These are phyloP conservation scores for Hofmannophila pseudospretella DNA, from an alignment of 2,888 invertebrate species.

Conservation along the genomic window DNA sequence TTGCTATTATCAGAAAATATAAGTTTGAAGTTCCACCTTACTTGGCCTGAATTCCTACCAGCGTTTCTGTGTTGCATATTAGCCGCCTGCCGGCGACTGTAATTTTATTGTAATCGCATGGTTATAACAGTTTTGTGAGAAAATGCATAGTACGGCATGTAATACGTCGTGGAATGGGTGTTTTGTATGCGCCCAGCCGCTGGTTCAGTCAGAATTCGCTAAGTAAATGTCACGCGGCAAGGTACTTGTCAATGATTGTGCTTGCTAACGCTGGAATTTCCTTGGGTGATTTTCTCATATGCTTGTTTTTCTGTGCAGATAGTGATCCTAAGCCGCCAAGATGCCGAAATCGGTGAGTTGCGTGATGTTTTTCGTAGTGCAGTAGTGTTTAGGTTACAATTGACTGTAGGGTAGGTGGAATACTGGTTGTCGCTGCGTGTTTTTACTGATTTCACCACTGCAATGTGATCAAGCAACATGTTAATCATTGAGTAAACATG, in stretches of 20 bases:
- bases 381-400: constrained; percentile 13
- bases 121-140: constrained; percentile 38
- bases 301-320: constrained; percentile 62
- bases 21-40: constrained; percentile 22
- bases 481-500: constrained; percentile 35
- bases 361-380: constrained; percentile 4
- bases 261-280: constrained; percentile 35
- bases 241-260: constrained; percentile 33
- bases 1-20: constrained; percentile 7
- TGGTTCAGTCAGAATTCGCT: constrained; percentile 38
- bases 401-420: constrained; percentile 5
- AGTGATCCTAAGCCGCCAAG: constrained; percentile 72
- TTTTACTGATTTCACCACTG: constrained; percentile 62
- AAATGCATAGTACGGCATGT: constrained; percentile 29
- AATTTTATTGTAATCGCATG: constrained; percentile 45
- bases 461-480: constrained; percentile 52
- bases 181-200: constrained; percentile 19
- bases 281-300: constrained; percentile 38
- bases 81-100: constrained; percentile 55
- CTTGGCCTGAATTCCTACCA: constrained; percentile 20
- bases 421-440: constrained; percentile 30
- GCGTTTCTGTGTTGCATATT: constrained; percentile 35
- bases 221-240: constrained; percentile 42
- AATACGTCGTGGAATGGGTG: constrained; percentile 19
- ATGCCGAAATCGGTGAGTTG: constrained; percentile 82